Conservation (phyloP, 1,140 invertebrate species). For the Sitobion miscanthi region DNA sequence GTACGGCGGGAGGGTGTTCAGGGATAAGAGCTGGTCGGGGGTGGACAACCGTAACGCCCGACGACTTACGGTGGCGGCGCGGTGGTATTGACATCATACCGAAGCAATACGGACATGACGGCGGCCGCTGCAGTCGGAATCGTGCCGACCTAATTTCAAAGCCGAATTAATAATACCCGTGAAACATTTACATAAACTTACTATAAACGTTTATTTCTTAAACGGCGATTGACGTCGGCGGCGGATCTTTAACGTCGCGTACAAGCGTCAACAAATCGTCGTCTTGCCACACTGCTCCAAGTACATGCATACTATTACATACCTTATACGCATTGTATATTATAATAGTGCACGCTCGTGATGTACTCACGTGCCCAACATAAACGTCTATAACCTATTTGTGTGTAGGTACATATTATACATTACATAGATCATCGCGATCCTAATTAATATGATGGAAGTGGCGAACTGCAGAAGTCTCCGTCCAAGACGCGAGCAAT, state of each 20-base stretch:
- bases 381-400: background rate
- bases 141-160: conserved; percentile 16
- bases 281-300: background rate
- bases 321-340: too few relatives aligned
- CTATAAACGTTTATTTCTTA: background rate
- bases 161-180: background rate
- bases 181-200: conserved; percentile 3
- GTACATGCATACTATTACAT: background rate
- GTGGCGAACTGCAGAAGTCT: background rate
- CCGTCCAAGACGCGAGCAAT: background rate
- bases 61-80: background rate
- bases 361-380: background rate
- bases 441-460: background rate
- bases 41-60: background rate
- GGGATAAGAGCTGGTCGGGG: background rate
- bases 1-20: too few relatives aligned
- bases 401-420: too few relatives aligned
- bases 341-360: background rate
- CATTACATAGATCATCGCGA: too few relatives aligned
- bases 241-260: background rate
- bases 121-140: background rate
- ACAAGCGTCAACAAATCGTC: background rate
- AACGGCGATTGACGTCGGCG: background rate
- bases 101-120: background rate
- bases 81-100: background rate